Percentiles rank a stretch among this genome's conserved stretches.
phyloP scores from a whole-genome alignment of 2,113 vertebrate genomes.

The Daphoenositta chrysoptera region DNA sequence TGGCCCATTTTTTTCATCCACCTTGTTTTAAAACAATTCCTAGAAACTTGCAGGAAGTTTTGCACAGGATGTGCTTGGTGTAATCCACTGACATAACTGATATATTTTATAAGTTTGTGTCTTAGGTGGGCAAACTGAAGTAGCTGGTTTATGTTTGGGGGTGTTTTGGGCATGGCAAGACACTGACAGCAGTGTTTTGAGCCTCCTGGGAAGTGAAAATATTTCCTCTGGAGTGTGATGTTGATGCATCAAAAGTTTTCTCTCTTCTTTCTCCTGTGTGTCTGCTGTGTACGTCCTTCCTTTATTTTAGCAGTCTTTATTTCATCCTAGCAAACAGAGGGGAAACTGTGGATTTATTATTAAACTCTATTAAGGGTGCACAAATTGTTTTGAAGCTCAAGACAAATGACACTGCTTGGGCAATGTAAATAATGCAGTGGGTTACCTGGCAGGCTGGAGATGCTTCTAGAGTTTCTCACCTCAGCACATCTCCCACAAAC shows the following conservation, averaged over 20 bases:
- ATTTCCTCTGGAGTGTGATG: neutral
- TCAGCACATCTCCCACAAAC: neutral
- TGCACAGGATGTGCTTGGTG: neutral
- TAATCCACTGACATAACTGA: neutral
- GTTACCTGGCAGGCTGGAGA: neutral
- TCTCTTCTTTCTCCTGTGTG: neutral
- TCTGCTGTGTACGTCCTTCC: accelerated
- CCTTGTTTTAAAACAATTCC: neutral
- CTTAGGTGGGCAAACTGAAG: neutral
- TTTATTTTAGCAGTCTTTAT: neutral
- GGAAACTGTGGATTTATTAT: neutral
- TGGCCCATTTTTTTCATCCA: neutral
- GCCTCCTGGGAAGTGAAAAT: neutral
- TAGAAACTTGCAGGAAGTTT: neutral
- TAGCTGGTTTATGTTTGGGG: neutral
- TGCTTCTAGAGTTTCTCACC: slow-evolving; percentile 29
- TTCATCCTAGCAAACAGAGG: neutral
- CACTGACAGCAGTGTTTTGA: neutral
- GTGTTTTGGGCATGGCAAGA: neutral
- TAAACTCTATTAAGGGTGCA: neutral
- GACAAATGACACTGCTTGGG: slow-evolving; percentile 3
- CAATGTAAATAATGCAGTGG: slow-evolving; percentile 14
- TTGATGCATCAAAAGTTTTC: neutral
- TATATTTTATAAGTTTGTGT: neutral
- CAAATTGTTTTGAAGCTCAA: neutral